Evolutionary conservation across 2,113 vertebrate species (phyloP), one percentile per base, ranked within the genome.

Genomic region (Phyllostomus hastatus): DNA sequence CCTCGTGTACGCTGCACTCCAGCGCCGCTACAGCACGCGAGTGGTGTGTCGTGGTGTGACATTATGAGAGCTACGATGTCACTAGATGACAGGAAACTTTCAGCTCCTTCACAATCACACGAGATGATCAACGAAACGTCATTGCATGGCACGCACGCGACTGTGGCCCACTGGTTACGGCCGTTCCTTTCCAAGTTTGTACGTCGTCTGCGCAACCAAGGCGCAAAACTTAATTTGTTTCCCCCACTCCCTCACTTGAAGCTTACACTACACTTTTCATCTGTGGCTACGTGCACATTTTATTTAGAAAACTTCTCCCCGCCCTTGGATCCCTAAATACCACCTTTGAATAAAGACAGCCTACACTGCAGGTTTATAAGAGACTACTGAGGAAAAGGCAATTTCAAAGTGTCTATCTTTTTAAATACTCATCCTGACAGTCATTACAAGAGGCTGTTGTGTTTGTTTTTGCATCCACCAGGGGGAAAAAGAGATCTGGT

Each of bases 331-430:
- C 35, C 85, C 79, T 67, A 91, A 67, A 70, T 66, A 64, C 4
- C 72, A 81, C 19, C 78, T 86, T 22, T 43, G 66, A 95, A 81
- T 87, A 81, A 91, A 85, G 73, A 43, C 9, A 93, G 24, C 66
- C 22, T n/a, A 3, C 78, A 46, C 17, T 22, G n/a, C 70, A 59
- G 22, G 31, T 41, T 79, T 79, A 1, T 82, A 92, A 69, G 35
- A 94, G 66, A 81, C 28, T 31, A 52, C 12, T 59, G 46, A 93
- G 38, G 48, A 8, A 92, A 78, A 88, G 66, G 54, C 31, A 67
- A 80, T 85, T 92, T 87, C 20, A 72, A 85, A 90, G 19, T 38
- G 9, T 87, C 33, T 75, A 10, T 83, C 76, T 94, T 95, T 73
- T 81, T 24, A 88, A 91, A 91, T 94, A 64, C 33, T 93, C 52